Evolutionary conservation across 2,888 invertebrate genomes (phyloP).

Genomic region (Hydrotaea diabolus): DNA sequence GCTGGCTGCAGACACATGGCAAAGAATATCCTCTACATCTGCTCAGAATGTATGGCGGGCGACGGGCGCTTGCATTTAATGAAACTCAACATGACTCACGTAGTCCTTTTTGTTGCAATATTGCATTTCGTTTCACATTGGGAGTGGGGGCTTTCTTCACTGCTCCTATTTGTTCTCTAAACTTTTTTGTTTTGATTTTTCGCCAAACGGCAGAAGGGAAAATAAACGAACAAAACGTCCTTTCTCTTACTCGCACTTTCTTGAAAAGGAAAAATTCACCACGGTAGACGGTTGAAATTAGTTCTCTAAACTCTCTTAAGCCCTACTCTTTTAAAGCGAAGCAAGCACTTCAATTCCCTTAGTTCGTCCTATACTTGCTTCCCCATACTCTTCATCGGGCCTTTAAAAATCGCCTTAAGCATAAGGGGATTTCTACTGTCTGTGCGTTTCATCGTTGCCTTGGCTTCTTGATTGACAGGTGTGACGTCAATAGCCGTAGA

Average conservation of each 20-base stretch:
- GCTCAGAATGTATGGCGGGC: neutral
- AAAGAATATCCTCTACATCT: neutral
- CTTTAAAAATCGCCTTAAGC: neutral
- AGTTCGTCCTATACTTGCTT: no score
- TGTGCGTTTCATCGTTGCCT: neutral
- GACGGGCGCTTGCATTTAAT: conserved; percentile 25
- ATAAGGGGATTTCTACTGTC: neutral
- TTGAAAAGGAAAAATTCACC: neutral
- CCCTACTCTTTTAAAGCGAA: neutral
- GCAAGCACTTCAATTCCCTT: no score
- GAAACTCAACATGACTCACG: conserved; percentile 53
- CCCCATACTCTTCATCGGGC: no score
- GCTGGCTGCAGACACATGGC: neutral
- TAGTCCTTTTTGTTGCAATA: conserved; percentile 30
- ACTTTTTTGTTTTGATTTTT: conserved; percentile 15
- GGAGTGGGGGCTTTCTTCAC: no score
- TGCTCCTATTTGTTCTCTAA: neutral
- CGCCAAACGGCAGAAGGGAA: neutral
- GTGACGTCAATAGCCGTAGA: conserved; percentile 13
- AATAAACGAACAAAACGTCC: neutral
- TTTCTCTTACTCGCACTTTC: neutral
- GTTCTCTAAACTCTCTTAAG: neutral
- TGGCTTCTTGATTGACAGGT: conserved; percentile 49
- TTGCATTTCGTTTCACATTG: no score
- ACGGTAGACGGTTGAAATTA: neutral